Evolutionary conservation across 2,797 vertebrate species (phyloP).

Genomic region (Pangasius larnaudii): DNA sequence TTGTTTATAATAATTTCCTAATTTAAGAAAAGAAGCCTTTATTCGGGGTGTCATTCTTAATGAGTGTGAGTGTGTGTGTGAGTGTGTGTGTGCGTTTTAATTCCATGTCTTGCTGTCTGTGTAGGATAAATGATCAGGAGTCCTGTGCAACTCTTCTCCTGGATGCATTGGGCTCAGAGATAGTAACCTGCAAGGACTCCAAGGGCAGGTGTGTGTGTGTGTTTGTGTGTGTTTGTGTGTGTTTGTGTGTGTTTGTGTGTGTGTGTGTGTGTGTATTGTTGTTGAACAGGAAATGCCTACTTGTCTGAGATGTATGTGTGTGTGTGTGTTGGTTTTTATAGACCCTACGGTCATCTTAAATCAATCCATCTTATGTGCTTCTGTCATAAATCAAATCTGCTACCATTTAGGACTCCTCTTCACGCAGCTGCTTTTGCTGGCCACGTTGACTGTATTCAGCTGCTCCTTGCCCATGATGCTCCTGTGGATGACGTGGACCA

Average conservation of each 20-base stretch:
- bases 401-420: conserved; percentile 83
- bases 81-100: neutral
- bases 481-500: conserved; percentile 81
- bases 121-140: conserved; percentile 91
- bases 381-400: neutral
- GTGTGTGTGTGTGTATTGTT: neutral
- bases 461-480: conserved; percentile 87
- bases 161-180: conserved; percentile 88
- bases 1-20: neutral
- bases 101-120: conserved; percentile 21
- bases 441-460: conserved; percentile 88
- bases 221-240: neutral
- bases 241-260: conserved; percentile 65
- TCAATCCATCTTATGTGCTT: neutral
- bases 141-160: conserved; percentile 89
- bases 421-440: conserved; percentile 91
- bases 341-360: neutral
- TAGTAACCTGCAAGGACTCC: conserved; percentile 85
- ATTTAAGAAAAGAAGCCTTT: neutral
- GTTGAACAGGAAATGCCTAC: neutral
- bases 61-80: neutral
- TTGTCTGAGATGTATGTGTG: conserved; percentile 65
- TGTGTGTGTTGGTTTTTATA: neutral
- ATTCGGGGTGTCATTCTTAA: neutral
- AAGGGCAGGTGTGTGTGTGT: conserved; percentile 83